Percentiles rank a stretch among this genome's conserved stretches.
These are phyloP conservation scores for Osmerus eperlanus DNA, from an alignment of 2,113 vertebrate genomes.

Conservation along the genomic window DNA sequence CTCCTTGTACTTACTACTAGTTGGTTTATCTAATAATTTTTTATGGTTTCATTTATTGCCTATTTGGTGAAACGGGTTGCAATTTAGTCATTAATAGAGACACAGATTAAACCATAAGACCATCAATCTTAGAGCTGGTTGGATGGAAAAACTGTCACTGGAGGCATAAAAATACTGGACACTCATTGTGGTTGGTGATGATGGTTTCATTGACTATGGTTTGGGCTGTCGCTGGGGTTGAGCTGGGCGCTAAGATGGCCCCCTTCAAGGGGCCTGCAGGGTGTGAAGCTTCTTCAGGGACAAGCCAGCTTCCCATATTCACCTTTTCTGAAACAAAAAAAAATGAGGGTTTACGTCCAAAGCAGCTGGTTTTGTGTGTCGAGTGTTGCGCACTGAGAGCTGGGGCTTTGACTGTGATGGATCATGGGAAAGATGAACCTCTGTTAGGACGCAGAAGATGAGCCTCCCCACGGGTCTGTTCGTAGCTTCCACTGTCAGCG, in stretches of 20 bases:
- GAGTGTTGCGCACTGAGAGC: background rate
- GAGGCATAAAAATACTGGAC: too few relatives aligned
- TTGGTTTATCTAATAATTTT: too few relatives aligned
- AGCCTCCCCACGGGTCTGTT: too few relatives aligned
- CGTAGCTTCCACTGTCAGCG: too few relatives aligned
- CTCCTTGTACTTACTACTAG: too few relatives aligned
- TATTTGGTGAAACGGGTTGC: too few relatives aligned
- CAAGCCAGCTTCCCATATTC: background rate
- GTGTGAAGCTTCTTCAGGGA: background rate
- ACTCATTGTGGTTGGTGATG: background rate
- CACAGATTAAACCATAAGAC: too few relatives aligned
- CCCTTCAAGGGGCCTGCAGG: background rate
- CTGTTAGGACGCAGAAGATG: too few relatives aligned
- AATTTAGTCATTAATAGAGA: background rate
- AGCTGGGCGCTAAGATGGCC: too few relatives aligned
- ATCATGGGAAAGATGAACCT: background rate
- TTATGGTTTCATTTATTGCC: too few relatives aligned
- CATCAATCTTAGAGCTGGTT: too few relatives aligned
- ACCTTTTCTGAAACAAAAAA: background rate
- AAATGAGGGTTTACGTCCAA: background rate
- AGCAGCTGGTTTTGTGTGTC: background rate
- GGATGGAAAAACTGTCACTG: background rate
- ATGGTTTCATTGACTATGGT: background rate
- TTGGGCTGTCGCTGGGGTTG: background rate
- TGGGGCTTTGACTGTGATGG: background rate